Evolutionary conservation across 2,888 invertebrate genomes (phyloP).

Genomic region (Stenodema calcarata): DNA sequence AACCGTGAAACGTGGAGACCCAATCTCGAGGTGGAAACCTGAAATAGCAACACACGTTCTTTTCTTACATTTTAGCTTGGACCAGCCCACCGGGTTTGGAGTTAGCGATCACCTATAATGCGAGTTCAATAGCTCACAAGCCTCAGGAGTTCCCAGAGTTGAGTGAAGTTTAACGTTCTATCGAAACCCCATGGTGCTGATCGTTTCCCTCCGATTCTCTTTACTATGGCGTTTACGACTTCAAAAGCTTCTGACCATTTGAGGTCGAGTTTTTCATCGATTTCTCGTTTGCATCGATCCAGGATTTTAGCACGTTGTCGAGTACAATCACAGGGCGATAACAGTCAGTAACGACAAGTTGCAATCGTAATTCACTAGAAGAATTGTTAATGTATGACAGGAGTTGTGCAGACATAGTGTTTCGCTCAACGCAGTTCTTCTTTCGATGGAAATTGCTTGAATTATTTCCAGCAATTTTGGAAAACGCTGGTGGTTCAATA

Average conservation of each 20-base stretch:
- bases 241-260: background rate
- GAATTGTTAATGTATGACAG: no score
- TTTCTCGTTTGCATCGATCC: no score
- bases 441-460: no score
- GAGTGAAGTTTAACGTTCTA: background rate
- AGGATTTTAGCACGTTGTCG: no score
- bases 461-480: no score
- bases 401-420: no score
- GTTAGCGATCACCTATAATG: slow-evolving; percentile 1
- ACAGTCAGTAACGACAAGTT: no score
- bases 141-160: background rate
- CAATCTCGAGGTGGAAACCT: background rate
- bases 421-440: no score
- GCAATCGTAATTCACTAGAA: no score
- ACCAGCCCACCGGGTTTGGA: background rate
- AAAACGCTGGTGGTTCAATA: no score
- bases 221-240: background rate
- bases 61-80: background rate
- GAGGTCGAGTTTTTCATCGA: background rate
- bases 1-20: background rate
- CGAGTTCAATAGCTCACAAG: slow-evolving; percentile 5
- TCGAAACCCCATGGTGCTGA: background rate
- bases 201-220: background rate
- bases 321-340: no score
- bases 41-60: background rate